These are phyloP conservation scores for Crypturellus undulatus DNA, from an alignment of 2,113 vertebrate genomes.

Conservation along the genomic window DNA sequence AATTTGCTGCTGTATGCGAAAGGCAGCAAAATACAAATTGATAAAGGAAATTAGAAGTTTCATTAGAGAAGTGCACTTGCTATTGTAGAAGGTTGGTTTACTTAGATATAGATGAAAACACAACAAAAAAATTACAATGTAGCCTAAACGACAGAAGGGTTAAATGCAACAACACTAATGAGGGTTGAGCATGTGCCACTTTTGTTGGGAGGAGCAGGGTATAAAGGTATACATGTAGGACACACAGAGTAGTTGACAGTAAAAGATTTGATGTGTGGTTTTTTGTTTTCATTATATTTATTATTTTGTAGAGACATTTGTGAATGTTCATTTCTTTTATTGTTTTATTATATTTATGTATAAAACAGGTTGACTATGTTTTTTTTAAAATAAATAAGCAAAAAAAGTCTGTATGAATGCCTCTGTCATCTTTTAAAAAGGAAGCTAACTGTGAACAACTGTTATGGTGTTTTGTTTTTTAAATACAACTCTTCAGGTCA, in stretches of 20 bases:
- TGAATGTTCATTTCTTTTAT: slow-evolving; percentile 81
- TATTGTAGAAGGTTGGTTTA: slow-evolving; percentile 54
- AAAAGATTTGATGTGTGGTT: slow-evolving; percentile 63
- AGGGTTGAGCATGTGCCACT: slow-evolving; percentile 57
- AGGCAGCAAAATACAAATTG: slow-evolving; percentile 19
- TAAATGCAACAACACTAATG: slow-evolving; percentile 1
- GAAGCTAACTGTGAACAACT: slow-evolving; percentile 46
- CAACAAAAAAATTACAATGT: slow-evolving; percentile 8
- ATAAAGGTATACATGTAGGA: slow-evolving; percentile 63
- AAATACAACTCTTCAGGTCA: slow-evolving; percentile 17
- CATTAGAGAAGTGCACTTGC: slow-evolving; percentile 65
- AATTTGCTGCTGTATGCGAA: slow-evolving; percentile 22
- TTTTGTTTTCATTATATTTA: slow-evolving; percentile 82
- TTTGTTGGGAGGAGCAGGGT: slow-evolving; percentile 75
- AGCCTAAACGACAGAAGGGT: slow-evolving; percentile 44
- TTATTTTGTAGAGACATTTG: slow-evolving; percentile 83
- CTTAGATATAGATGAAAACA: slow-evolving; percentile 34
- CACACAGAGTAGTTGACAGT: slow-evolving; percentile 57
- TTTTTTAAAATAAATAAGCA: slow-evolving; percentile 86
- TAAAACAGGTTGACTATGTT: slow-evolving; percentile 80
- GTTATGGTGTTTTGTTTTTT: slow-evolving; percentile 8
- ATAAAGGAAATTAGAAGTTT: slow-evolving; percentile 13
- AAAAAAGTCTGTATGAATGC: slow-evolving; percentile 81
- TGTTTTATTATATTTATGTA: slow-evolving; percentile 84
- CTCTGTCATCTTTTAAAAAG: slow-evolving; percentile 87